These are phyloP conservation scores for Enteromius paludinosus DNA, from an alignment of 2,797 vertebrate genomes.

Conservation along the genomic window DNA sequence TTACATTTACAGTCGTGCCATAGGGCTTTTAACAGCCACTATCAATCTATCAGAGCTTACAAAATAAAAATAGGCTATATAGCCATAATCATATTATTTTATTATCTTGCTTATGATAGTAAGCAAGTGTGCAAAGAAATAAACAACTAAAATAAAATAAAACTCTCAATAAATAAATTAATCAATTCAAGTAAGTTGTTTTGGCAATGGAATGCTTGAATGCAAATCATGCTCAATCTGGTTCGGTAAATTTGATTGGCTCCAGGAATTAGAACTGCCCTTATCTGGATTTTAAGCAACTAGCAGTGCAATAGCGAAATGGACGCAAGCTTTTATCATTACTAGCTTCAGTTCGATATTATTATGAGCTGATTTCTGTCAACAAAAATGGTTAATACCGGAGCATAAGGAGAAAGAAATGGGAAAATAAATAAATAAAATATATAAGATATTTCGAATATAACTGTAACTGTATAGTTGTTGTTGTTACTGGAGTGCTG, in stretches of 20 bases:
- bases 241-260: slow-evolving; percentile 55
- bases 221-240: slow-evolving; percentile 38
- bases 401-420: neutral
- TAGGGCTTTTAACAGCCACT: neutral
- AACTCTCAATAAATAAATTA: neutral
- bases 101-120: neutral
- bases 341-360: slow-evolving; percentile 33
- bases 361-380: slow-evolving; percentile 28
- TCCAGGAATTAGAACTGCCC: slow-evolving; percentile 42
- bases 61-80: neutral
- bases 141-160: neutral
- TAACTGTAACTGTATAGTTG: slow-evolving; percentile 41
- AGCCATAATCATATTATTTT: neutral
- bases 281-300: slow-evolving; percentile 18
- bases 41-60: neutral
- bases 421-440: neutral
- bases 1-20: neutral
- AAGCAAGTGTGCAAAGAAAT: neutral
- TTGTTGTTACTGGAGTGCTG: neutral
- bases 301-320: neutral
- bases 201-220: slow-evolving; percentile 1
- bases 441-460: slow-evolving; percentile 13
- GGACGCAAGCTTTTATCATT: slow-evolving; percentile 14
- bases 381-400: slow-evolving; percentile 14
- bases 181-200: neutral